These are phyloP conservation scores for Drosophila aff. DNA, from an alignment of 1,140 invertebrate genomes.

Conservation along the genomic window DNA sequence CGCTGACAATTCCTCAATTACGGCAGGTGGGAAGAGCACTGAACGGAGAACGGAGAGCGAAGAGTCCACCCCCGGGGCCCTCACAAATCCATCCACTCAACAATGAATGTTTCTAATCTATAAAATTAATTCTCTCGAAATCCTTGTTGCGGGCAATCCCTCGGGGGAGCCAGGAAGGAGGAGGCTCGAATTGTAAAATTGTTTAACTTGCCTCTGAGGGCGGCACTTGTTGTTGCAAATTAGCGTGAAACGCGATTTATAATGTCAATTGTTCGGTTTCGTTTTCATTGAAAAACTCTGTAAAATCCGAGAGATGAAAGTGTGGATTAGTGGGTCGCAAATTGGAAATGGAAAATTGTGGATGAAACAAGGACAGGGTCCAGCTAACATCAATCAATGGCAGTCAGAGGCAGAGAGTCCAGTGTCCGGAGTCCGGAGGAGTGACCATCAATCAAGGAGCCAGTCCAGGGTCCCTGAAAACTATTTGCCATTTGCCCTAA, in stretches of 20 bases:
- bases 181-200: constrained; percentile 68
- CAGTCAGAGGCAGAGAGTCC: background rate
- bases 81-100: constrained; percentile 1
- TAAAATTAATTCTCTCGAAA: constrained; percentile 83
- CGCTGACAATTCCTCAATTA: constrained; percentile 79
- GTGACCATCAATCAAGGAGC: constrained; percentile 65
- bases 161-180: constrained; percentile 2
- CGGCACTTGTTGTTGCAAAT: constrained; percentile 72
- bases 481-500: constrained; percentile 75
- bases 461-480: constrained; percentile 26
- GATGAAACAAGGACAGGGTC: background rate
- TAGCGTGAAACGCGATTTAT: constrained; percentile 83
- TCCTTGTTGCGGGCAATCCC: constrained; percentile 48
- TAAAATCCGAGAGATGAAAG: constrained; percentile 74
- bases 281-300: constrained; percentile 31
- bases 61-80: background rate
- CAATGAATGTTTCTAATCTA: constrained; percentile 75
- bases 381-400: constrained; percentile 60
- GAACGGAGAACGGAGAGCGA: background rate
- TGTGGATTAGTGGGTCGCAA: constrained; percentile 65
- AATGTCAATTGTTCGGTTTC: constrained; percentile 71
- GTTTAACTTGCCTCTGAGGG: constrained; percentile 18
- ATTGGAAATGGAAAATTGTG: constrained; percentile 17
- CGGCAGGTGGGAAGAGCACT: background rate
- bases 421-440: background rate